Evolutionary conservation across 1,140 invertebrate species (phyloP).

Genomic region (Drosophila pruinosa): DNA sequence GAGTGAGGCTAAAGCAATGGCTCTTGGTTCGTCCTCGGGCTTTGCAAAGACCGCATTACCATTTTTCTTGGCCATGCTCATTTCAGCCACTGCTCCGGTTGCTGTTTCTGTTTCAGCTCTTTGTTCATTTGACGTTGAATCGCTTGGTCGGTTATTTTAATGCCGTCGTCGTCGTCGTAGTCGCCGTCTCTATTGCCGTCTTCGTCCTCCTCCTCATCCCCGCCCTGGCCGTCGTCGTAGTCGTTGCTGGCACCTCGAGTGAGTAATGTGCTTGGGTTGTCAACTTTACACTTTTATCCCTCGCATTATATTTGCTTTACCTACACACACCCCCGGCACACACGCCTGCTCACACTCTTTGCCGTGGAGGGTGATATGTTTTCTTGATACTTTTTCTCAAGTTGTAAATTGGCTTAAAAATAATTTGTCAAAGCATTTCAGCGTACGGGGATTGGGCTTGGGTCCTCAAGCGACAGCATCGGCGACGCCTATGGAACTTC

Average conservation of each 20-base stretch:
- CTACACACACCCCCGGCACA: slow-evolving; percentile 52
- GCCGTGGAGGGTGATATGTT: slow-evolving; percentile 68
- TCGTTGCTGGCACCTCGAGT: slow-evolving; percentile 68
- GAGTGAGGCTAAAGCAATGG: background rate
- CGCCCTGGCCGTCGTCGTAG: background rate
- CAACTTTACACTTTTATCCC: slow-evolving; percentile 81
- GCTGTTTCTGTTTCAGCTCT: slow-evolving; percentile 47
- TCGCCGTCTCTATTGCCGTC: slow-evolving; percentile 6
- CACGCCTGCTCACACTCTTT: background rate
- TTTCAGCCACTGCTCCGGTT: slow-evolving; percentile 47
- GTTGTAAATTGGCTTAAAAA: slow-evolving; percentile 82
- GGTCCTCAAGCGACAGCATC: background rate
- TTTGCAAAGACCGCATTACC: slow-evolving; percentile 61
- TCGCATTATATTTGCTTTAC: slow-evolving; percentile 79
- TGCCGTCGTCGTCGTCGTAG: slow-evolving; percentile 37
- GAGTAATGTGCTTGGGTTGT: slow-evolving; percentile 80
- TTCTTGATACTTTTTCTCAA: slow-evolving; percentile 79
- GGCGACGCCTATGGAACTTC: slow-evolving; percentile 45
- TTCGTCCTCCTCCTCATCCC: background rate
- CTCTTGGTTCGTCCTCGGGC: slow-evolving; percentile 25
- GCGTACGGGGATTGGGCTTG: slow-evolving; percentile 32
- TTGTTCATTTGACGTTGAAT: slow-evolving; percentile 72
- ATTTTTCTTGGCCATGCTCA: slow-evolving; percentile 77
- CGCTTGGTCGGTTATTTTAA: slow-evolving; percentile 79
- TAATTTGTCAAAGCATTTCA: slow-evolving; percentile 82